Conservation (phyloP, 2,797 vertebrate species). For the Brotula barbata region DNA sequence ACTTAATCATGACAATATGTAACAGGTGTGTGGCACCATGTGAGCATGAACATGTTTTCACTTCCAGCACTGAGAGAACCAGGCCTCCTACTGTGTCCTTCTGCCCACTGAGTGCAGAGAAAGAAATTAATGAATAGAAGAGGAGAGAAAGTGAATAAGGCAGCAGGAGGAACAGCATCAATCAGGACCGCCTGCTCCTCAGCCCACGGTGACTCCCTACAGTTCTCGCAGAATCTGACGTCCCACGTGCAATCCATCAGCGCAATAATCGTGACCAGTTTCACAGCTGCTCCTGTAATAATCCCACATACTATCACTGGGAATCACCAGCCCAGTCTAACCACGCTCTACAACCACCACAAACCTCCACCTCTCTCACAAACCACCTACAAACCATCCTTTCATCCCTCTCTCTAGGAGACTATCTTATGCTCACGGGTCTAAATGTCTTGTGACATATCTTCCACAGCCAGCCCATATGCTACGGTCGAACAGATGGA, state of each 20-base stretch:
- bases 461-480: constrained; percentile 41
- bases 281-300: constrained; percentile 39
- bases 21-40: constrained; percentile 23
- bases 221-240: constrained; percentile 47
- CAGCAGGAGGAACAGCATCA: constrained; percentile 51
- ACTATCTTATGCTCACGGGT: constrained; percentile 23
- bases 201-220: constrained; percentile 55
- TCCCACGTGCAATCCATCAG: constrained; percentile 63
- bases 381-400: constrained; percentile 1
- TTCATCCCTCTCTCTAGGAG: constrained; percentile 1
- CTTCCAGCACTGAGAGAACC: constrained; percentile 53
- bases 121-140: constrained; percentile 37
- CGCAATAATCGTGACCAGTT: constrained; percentile 38
- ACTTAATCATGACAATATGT: constrained; percentile 29
- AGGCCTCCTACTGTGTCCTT: constrained; percentile 50
- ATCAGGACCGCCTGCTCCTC: constrained; percentile 52
- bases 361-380: constrained; percentile 20
- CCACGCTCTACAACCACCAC: constrained; percentile 21
- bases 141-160: constrained; percentile 47
- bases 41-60: constrained; percentile 34
- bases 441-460: constrained; percentile 33
- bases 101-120: constrained; percentile 51
- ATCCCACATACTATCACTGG: constrained; percentile 38
- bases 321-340: constrained; percentile 44
- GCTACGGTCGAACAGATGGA: constrained; percentile 56